These are phyloP conservation scores for Harlomillsia oculata DNA, from an alignment of 1,140 invertebrate genomes.

Conservation along the genomic window DNA sequence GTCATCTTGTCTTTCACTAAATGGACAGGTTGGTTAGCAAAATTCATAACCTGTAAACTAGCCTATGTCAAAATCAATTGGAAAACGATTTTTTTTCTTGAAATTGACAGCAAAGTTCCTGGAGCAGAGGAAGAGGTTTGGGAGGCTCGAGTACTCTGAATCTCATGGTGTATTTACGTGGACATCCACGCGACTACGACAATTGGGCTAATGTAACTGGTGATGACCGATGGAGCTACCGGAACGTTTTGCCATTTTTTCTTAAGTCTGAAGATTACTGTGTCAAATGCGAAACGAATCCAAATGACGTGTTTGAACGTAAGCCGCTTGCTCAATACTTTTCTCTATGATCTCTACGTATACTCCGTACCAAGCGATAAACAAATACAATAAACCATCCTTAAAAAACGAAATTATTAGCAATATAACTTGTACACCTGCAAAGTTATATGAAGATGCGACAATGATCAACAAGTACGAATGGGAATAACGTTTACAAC, in stretches of 20 bases:
- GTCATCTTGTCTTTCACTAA: constrained; percentile 46
- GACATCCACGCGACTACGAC: constrained; percentile 49
- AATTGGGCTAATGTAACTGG: constrained; percentile 33
- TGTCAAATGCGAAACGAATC: constrained; percentile 29
- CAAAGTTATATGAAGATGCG: no score
- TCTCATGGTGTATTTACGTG: constrained; percentile 46
- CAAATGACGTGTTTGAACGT: constrained; percentile 30
- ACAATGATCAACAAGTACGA: no score
- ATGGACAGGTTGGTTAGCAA: constrained; percentile 24
- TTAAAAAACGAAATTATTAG: background rate
- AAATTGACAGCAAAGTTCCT: constrained; percentile 36
- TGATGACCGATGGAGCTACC: constrained; percentile 42
- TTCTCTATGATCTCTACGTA: background rate
- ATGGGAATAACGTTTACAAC: no score
- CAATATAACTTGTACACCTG: no score
- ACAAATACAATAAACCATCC: background rate
- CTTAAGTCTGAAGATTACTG: constrained; percentile 42
- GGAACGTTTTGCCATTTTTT: constrained; percentile 48
- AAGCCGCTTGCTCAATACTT: constrained; percentile 1
- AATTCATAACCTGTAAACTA: background rate
- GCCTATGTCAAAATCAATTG: background rate
- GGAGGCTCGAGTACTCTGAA: constrained; percentile 45
- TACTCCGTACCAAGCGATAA: background rate
- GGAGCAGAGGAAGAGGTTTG: constrained; percentile 45
- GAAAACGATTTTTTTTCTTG: background rate